Evolutionary conservation across 2,888 invertebrate species (phyloP), one percentile per base, ranked within the genome.

Genomic region (Pimpla rufipes): DNA sequence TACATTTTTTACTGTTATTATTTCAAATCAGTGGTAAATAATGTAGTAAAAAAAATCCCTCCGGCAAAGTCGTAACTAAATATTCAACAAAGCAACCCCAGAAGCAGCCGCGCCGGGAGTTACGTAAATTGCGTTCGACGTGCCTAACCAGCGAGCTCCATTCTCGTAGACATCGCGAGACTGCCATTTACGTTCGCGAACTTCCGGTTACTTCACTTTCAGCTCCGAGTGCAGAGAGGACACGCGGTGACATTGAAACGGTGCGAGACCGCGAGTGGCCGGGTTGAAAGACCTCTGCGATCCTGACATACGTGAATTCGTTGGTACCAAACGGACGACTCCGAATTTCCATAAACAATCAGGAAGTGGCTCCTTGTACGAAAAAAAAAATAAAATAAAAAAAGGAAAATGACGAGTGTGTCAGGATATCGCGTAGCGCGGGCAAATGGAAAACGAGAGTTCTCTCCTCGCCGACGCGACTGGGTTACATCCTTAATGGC

Each of bases 151-250:
- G 55, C 55, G 37, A 59, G 37, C 75, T 76, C 78, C 64, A 45
- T 79, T 83, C 79, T 52, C 75, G 66, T 71, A 59, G 18, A 77
- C 47, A 59, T 47, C 57, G 66, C 81, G 83, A 81, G 80, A 74
- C 81, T 82, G 71, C 85, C 87, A 78, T 87, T 87, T 86, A 79
- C 71, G 87, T 77, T 70, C 73, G 67, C 73, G 71, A 67, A 84
- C 85, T 88, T 88, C 88, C 88, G 87, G 86, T 87, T 86, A 87
- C 86, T 88, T 88, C 87, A 87, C 88, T 87, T 88, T 88, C 88
- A 86, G 81, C 81, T 73, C 71, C 62, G 62, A 62, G 79, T 62
- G 37, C 40, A 35, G 59, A 45, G 75, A 73, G 70, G 79, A 83
- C 83, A 81, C 81, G 80, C 81, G 79, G 74, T 75, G 82, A 83